Conservation (phyloP, 2,113 vertebrate species). For the Aegithalos caudatus region DNA sequence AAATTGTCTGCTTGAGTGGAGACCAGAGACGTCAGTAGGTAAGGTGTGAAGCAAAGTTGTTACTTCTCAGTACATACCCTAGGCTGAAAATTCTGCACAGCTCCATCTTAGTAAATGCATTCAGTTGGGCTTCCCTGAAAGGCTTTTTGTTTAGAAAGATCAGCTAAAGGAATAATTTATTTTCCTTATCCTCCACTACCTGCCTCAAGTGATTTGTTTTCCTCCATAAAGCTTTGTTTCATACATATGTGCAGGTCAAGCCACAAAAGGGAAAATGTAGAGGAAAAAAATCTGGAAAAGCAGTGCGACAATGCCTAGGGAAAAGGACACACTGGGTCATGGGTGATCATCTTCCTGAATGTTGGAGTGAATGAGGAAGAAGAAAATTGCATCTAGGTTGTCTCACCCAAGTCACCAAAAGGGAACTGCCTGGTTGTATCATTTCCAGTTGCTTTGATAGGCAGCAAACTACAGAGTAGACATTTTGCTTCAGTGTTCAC, state of each 20-base stretch:
- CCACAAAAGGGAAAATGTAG: not conserved
- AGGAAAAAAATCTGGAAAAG: not conserved
- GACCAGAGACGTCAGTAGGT: not conserved
- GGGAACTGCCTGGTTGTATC: not conserved
- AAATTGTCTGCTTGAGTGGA: not conserved
- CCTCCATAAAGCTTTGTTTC: not conserved
- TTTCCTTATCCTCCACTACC: not conserved
- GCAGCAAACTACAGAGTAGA: not conserved
- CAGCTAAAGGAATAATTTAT: not conserved
- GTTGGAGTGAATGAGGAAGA: not conserved
- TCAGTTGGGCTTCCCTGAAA: not conserved
- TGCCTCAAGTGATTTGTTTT: not conserved
- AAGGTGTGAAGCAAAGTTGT: not conserved
- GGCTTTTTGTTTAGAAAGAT: not conserved
- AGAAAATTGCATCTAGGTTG: not conserved
- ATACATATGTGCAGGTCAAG: not conserved
- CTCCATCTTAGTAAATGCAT: not conserved
- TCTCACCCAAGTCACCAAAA: not conserved
- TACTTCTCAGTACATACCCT: not conserved
- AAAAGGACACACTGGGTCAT: not conserved
- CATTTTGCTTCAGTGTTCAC: not conserved
- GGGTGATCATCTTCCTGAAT: not conserved
- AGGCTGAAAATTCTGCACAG: not conserved
- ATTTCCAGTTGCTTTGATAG: not conserved
- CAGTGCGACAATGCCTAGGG: not conserved